Conservation (phyloP, 1,140 invertebrate species). For the Palaemon carinicauda region DNA sequence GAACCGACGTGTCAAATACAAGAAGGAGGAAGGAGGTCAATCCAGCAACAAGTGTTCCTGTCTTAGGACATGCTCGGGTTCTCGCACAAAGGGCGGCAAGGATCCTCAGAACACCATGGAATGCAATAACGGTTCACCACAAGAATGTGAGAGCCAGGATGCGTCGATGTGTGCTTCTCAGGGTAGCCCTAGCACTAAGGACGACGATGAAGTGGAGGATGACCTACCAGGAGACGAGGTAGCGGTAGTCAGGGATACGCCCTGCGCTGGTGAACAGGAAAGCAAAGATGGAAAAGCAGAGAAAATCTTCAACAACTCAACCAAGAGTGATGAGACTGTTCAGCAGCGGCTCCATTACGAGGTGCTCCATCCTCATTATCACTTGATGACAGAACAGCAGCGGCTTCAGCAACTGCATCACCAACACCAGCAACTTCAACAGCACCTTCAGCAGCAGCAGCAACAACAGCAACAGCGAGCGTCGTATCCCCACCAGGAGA, state of each 20-base stretch:
- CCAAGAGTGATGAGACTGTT: neutral
- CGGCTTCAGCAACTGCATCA: neutral
- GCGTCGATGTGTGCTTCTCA: neutral
- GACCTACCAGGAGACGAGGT: neutral
- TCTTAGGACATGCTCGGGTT: constrained; percentile 64
- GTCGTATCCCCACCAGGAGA: too few species aligned
- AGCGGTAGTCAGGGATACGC: too few species aligned
- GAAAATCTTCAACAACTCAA: neutral
- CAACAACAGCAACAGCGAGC: neutral
- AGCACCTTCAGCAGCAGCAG: neutral
- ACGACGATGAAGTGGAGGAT: neutral
- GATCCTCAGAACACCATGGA: neutral
- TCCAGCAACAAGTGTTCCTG: constrained; percentile 68
- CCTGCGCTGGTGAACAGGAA: too few species aligned
- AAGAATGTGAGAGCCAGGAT: neutral
- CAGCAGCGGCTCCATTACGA: neutral
- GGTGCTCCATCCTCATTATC: neutral
- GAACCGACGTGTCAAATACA: constrained; percentile 82
- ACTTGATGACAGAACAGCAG: neutral
- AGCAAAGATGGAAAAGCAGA: too few species aligned
- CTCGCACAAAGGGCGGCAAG: constrained; percentile 4
- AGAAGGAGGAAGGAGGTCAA: constrained; percentile 77
- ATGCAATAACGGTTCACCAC: neutral
- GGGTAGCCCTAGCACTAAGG: neutral
- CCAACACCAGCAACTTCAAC: neutral